These are phyloP conservation scores for Nephrotoma flavescens DNA, from an alignment of 2,888 invertebrate genomes.

Conservation along the genomic window DNA sequence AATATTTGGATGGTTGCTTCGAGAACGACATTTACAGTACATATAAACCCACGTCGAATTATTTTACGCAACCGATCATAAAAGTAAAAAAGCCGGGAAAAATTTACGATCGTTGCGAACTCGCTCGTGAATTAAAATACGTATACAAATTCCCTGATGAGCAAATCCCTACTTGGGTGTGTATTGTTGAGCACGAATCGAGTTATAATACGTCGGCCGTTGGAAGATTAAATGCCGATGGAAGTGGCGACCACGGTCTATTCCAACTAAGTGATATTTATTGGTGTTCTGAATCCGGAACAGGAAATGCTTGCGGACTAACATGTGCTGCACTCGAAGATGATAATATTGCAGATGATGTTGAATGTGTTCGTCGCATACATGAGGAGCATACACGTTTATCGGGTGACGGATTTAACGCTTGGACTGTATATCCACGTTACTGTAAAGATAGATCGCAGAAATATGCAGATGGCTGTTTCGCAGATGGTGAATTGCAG, in stretches of 20 bases:
- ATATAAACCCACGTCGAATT: neutral
- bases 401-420: slow-evolving; percentile 56
- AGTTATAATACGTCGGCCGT: slow-evolving; percentile 46
- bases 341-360: slow-evolving; percentile 54
- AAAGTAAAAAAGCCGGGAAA: neutral
- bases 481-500: slow-evolving; percentile 16
- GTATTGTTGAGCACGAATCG: slow-evolving; percentile 53
- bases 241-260: slow-evolving; percentile 52
- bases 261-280: slow-evolving; percentile 59
- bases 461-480: slow-evolving; percentile 39
- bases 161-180: slow-evolving; percentile 44
- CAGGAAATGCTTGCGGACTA: slow-evolving; percentile 44
- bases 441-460: slow-evolving; percentile 40
- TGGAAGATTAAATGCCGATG: slow-evolving; percentile 35
- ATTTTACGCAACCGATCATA: neutral
- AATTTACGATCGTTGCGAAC: slow-evolving; percentile 43
- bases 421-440: slow-evolving; percentile 55
- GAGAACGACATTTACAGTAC: neutral
- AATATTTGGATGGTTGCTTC: slow-evolving; percentile 22
- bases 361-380: slow-evolving; percentile 49
- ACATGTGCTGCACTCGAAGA: slow-evolving; percentile 47
- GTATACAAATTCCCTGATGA: slow-evolving; percentile 33
- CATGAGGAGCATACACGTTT: slow-evolving; percentile 46
- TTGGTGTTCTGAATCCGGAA: slow-evolving; percentile 43
- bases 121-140: slow-evolving; percentile 19